Evolutionary conservation across 1,140 invertebrate genomes (phyloP), one percentile per base, ranked within the genome.

Genomic region (Thrips palmi): DNA sequence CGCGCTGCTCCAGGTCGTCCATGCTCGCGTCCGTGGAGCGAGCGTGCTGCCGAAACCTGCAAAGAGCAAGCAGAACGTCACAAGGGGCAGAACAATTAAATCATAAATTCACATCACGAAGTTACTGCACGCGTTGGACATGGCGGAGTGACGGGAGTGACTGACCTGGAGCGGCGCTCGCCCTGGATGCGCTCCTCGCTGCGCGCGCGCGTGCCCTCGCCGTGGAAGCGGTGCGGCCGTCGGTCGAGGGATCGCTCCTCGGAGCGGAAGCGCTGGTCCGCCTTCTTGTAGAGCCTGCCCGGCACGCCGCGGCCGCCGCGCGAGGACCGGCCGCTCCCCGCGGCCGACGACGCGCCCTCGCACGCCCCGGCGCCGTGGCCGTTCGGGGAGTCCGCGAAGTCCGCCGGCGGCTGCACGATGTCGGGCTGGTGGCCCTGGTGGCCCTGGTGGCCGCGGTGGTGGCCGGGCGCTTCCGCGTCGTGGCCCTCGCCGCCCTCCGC

Each of bases 381-480:
- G 38, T 74, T 72, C 1, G 81, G 81, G 0, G 80, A 84, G 57
- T 87, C 82, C 10, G 77, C 81, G 53, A 87, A 87, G 22, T 80
- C 78, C 12, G 79, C 82, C 5, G 82, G 82, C 2, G 82, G 81
- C 47, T 81, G 76, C 4, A 86, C 80, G 45, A 86, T 84, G 47
- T 82, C 77, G 45, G 70, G 69, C 14, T 30, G 22, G 12, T n/a
- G n/a, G n/a, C n/a, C n/a, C n/a, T n/a, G n/a, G n/a, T n/a, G n/a
- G n/a, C n/a, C n/a, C n/a, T n/a, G n/a, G n/a, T n/a, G n/a, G n/a
- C n/a, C n/a, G n/a, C n/a, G n/a, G n/a, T n/a, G n/a, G n/a, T n/a
- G n/a, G 17, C 24, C 19, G 11, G n/a, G 4, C 10, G 33, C 22
- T 14, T 38, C 29, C 6, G 2, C 29, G 24, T 35, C 35, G 21